Conservation (phyloP, 2,888 invertebrate genomes). For the Branchinecta sandiegonensis region DNA sequence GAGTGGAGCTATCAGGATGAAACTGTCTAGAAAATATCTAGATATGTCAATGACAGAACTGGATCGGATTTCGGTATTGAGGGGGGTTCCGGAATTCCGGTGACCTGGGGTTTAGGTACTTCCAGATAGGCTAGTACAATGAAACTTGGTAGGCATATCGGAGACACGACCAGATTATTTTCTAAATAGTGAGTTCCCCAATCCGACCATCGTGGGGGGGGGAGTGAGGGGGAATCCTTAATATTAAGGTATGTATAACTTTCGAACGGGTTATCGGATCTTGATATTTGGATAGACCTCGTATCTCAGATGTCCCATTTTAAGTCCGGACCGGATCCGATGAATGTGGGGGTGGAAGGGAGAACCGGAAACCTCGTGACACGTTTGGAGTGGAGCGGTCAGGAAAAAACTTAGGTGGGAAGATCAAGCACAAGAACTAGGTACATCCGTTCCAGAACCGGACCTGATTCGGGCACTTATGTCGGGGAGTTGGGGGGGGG, state of each 20-base stretch:
- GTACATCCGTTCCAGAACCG: background rate
- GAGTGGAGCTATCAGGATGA: background rate
- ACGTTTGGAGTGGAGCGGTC: no score
- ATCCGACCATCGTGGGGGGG: no score
- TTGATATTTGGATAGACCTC: no score
- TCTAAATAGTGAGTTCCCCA: no score
- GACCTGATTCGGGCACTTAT: background rate
- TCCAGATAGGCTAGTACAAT: background rate
- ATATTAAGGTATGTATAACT: no score
- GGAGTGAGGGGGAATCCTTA: no score
- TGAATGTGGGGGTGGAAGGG: no score
- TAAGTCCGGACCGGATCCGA: no score
- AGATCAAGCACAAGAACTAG: background rate
- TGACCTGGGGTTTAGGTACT: background rate
- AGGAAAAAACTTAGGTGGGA: constrained; percentile 1
- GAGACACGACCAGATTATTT: background rate
- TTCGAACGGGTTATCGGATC: no score
- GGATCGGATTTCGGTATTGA: background rate
- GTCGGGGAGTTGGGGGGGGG: background rate
- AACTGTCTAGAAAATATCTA: background rate
- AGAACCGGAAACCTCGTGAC: no score
- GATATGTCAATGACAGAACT: background rate
- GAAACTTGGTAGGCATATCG: constrained; percentile 7
- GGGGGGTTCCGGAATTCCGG: background rate
- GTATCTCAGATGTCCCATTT: no score